Percentiles rank a stretch among this genome's conserved stretches.
Conservation (phyloP, 2,113 vertebrate species). For the Raja brachyura region DNA sequence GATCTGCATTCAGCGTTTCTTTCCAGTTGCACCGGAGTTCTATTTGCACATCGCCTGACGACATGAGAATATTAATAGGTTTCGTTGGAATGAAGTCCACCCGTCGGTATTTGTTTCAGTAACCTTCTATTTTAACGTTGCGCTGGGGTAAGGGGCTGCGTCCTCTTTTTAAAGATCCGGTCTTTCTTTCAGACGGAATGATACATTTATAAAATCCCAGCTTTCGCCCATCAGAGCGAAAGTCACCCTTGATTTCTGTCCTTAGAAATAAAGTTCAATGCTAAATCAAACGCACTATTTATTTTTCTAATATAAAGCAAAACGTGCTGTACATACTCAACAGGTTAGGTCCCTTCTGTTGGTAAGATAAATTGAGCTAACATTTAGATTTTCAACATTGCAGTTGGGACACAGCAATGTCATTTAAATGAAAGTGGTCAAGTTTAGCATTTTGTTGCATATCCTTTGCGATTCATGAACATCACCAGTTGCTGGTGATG, state of each 20-base stretch:
- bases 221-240: not conserved
- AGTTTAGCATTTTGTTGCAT: too few relatives aligned
- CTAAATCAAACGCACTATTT: not conserved
- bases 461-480: too few relatives aligned
- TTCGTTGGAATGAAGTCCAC: constrained; percentile 18
- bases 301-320: too few relatives aligned
- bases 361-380: too few relatives aligned
- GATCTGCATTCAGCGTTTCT: not conserved
- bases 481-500: too few relatives aligned
- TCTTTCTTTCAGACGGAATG: not conserved
- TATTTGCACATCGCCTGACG: not conserved
- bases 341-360: too few relatives aligned
- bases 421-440: too few relatives aligned
- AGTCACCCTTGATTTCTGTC: not conserved
- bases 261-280: not conserved
- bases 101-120: not conserved
- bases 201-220: not conserved
- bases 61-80: constrained; percentile 30
- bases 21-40: not conserved
- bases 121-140: not conserved
- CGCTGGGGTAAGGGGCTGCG: not conserved
- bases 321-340: too few relatives aligned
- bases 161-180: not conserved
- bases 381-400: too few relatives aligned
- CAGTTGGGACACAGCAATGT: too few relatives aligned